These are phyloP conservation scores for Chiroxiphia lanceolata DNA, from an alignment of 2,797 vertebrate genomes.

Conservation along the genomic window DNA sequence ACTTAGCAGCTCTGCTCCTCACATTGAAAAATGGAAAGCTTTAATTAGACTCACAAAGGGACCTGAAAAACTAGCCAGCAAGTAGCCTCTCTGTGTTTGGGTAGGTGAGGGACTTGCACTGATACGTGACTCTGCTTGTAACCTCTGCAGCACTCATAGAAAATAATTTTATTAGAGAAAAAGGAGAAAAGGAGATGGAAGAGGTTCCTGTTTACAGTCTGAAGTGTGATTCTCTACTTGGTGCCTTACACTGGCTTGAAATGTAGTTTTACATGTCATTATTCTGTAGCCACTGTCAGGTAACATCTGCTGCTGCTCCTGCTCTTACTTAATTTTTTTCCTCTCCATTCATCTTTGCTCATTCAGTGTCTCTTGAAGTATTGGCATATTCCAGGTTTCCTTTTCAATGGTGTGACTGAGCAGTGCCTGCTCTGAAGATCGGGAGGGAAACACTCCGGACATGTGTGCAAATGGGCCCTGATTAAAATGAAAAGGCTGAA, in stretches of 20 bases:
- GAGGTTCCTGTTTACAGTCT: neutral
- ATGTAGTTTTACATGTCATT: accelerated
- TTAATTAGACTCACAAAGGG: neutral
- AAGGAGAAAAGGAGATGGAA: neutral
- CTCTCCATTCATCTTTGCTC: neutral
- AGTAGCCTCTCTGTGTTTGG: neutral
- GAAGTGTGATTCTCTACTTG: neutral
- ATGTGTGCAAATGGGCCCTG: neutral
- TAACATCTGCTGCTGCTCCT: neutral
- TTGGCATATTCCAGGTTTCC: neutral
- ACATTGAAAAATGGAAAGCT: neutral
- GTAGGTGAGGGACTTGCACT: neutral
- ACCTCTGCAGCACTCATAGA: neutral
- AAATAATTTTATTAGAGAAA: neutral
- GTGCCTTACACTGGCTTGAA: neutral
- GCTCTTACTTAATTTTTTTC: neutral
- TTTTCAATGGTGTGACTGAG: neutral
- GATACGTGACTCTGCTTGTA: neutral
- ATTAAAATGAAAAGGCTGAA: neutral
- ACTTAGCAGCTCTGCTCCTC: slow-evolving; percentile 4
- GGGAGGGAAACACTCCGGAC: neutral
- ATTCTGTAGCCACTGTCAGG: neutral
- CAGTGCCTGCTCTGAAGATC: neutral
- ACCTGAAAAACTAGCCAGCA: neutral
- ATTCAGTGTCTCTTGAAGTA: neutral